Evolutionary conservation across 2,113 vertebrate species (phyloP), one percentile per base, ranked within the genome.

Genomic region (Puffinus mauretanicus): DNA sequence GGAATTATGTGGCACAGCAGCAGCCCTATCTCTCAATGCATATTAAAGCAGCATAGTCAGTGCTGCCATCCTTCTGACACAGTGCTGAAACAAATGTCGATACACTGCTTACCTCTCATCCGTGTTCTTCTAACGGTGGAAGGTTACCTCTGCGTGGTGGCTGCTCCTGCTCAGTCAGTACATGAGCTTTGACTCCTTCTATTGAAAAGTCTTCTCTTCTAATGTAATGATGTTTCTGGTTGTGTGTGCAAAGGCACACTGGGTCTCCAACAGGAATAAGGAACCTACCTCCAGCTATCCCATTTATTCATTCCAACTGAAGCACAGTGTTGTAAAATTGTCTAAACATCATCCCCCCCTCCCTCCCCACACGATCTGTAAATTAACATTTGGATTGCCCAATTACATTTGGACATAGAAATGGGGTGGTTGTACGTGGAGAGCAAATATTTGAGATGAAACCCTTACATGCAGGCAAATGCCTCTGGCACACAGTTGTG

Each of bases 101-200:
- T 34, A 64, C 22, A 3, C 55, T 4, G 26, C 93, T 97, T 96
- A 95, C 83, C 72, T 94, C 52, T 82, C 75, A 42, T 65, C 66
- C 75, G 4, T 1, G 25, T 46, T 81, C 78, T 46, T 51, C 90
- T 57, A 61, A 17, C 0, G 21, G 47, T 26, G 19, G 26, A 47
- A 60, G 36, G 52, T 69, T 88, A 69, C 40, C 20, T 21, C 54
- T 70, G 54, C 18, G 4, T 19, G 20, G 42, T 15, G n/a, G 64
- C 80, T 93, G 69, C 42, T 96, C 58, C 76, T 82, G 76, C 77
- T 83, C 71, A 38, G 36, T 29, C 62, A 79, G 40, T 34, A 32
- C 7, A 11, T 7, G 14, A 88, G 9, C 67, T 78, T 27, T 44
- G 69, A 75, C 44, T 44, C 55, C 64, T 86, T 15, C 52, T 36